A percentile compares a stretch with the other conserved stretches of the same genome.
Evolutionary conservation across 2,888 invertebrate species (phyloP).

Genomic region (Drosophila longiperda): DNA sequence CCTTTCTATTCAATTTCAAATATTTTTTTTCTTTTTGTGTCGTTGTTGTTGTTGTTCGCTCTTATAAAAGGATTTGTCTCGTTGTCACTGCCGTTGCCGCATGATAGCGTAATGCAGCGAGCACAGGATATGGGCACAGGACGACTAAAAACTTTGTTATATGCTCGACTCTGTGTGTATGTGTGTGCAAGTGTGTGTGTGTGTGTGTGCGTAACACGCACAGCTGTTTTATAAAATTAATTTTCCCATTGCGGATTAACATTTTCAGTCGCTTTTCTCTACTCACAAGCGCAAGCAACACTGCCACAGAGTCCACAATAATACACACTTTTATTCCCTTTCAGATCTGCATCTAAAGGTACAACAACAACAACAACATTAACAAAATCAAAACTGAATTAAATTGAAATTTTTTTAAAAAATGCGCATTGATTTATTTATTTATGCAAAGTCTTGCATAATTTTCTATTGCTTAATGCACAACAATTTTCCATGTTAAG

Average conservation of each 20-base stretch:
- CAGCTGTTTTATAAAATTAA: slow-evolving; percentile 82
- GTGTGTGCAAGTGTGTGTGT: slow-evolving; percentile 17
- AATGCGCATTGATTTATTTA: slow-evolving; percentile 48
- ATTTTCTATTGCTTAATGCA: slow-evolving; percentile 38
- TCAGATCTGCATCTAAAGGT: slow-evolving; percentile 31
- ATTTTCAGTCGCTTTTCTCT: slow-evolving; percentile 63
- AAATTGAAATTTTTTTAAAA: slow-evolving; percentile 10
- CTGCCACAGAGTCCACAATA: slow-evolving; percentile 8
- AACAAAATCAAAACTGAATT: slow-evolving; percentile 10
- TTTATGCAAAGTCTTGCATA: slow-evolving; percentile 53
- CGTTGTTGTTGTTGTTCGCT: slow-evolving; percentile 23
- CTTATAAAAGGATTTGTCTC: slow-evolving; percentile 79
- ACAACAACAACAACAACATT: background rate
- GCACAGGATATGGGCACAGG: slow-evolving; percentile 30
- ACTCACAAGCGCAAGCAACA: slow-evolving; percentile 7
- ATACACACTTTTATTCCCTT: slow-evolving; percentile 30
- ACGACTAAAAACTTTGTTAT: slow-evolving; percentile 31
- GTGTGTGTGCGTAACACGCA: slow-evolving; percentile 48
- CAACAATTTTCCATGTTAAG: background rate
- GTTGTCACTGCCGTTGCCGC: slow-evolving; percentile 58
- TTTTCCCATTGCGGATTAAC: slow-evolving; percentile 84
- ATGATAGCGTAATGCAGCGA: slow-evolving; percentile 38
- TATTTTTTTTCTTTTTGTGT: background rate
- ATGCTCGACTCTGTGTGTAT: background rate
- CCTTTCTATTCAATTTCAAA: slow-evolving; percentile 10